Evolutionary conservation across 1,140 invertebrate genomes (phyloP).

Genomic region (Xylocopa sonorina): DNA sequence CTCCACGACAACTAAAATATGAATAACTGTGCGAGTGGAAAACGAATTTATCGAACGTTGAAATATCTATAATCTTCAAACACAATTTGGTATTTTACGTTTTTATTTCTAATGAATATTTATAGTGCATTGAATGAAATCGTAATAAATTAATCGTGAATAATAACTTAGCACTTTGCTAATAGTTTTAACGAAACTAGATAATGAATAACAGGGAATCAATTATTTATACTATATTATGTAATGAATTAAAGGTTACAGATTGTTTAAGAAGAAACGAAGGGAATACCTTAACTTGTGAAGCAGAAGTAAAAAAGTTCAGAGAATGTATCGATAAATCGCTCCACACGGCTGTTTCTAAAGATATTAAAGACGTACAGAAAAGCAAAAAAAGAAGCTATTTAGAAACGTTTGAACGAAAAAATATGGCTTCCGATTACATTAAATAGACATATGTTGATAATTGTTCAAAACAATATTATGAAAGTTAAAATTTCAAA

Average conservation of each 20-base stretch:
- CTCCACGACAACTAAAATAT: no score
- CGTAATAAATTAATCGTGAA: no score
- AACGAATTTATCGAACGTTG: no score
- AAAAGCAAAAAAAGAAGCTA: constrained; percentile 4
- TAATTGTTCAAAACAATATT: background rate
- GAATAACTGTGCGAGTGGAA: no score
- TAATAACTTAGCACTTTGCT: no score
- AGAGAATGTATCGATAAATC: constrained; percentile 9
- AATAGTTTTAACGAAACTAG: no score
- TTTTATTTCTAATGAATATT: no score
- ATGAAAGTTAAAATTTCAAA: background rate
- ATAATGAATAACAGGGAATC: no score
- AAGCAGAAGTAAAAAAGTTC: background rate
- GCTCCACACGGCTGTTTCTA: background rate
- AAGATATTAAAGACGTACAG: background rate
- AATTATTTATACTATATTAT: background rate
- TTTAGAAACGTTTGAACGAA: background rate
- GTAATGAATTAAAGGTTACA: background rate
- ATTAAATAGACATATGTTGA: background rate
- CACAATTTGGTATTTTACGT: no score
- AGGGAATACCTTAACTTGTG: background rate
- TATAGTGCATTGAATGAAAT: no score
- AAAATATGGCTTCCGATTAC: background rate
- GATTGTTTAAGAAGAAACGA: background rate
- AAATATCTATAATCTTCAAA: no score